These are phyloP conservation scores for Misgurnus mizolepis DNA, from an alignment of 2,113 vertebrate species.

Conservation along the genomic window DNA sequence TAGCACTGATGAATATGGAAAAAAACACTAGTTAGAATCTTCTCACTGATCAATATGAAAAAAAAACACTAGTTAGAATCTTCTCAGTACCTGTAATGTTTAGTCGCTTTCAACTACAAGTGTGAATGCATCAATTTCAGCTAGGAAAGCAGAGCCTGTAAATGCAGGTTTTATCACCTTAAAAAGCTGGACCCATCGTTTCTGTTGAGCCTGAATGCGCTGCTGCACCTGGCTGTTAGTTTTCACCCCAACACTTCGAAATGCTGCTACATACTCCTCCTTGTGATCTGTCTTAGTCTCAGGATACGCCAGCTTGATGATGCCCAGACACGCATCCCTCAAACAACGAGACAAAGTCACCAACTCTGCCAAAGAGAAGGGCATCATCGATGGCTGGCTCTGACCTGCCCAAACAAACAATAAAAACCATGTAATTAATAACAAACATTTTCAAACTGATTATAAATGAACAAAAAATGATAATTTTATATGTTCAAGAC, in stretches of 20 bases:
- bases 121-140: background rate
- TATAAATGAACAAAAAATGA: no score
- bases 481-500: no score
- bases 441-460: no score
- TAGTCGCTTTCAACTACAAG: background rate
- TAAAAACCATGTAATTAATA: background rate
- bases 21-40: background rate
- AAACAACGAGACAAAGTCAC: conserved; percentile 90
- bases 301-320: conserved; percentile 95
- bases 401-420: conserved; percentile 72
- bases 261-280: conserved; percentile 89
- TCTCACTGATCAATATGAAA: background rate
- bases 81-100: background rate
- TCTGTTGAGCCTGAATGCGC: conserved; percentile 89
- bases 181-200: conserved; percentile 95
- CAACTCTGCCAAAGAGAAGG: conserved; percentile 90
- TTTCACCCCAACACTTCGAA: conserved; percentile 89
- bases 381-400: conserved; percentile 93
- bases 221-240: conserved; percentile 86
- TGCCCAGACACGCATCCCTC: conserved; percentile 92
- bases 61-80: background rate
- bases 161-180: conserved; percentile 78
- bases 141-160: background rate
- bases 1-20: background rate
- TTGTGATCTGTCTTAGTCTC: conserved; percentile 93